Conservation (phyloP, 2,797 vertebrate species). For the Rhinophrynus dorsalis region DNA sequence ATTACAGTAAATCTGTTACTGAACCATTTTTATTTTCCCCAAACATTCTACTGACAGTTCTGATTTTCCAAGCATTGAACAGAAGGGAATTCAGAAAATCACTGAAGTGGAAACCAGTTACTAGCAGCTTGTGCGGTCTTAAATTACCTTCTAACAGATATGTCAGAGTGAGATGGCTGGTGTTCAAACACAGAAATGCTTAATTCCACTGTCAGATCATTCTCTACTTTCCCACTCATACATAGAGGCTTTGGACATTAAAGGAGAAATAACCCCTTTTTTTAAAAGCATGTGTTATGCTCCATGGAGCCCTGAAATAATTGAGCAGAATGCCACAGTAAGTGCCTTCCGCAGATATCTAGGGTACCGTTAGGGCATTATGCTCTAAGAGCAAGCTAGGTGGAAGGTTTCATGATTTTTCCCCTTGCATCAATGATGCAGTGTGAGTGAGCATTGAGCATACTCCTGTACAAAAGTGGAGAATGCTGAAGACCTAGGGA, state of each 20-base stretch:
- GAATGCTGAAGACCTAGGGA: too few relatives aligned
- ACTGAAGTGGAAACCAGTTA: constrained; percentile 13
- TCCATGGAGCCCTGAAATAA: too few relatives aligned
- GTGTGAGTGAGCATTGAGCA: too few relatives aligned
- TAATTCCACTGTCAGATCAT: constrained; percentile 16
- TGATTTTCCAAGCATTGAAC: constrained; percentile 5
- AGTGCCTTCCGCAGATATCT: too few relatives aligned
- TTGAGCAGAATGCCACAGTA: too few relatives aligned
- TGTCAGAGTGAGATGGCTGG: background rate
- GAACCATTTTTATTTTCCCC: constrained; percentile 4
- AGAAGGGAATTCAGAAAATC: constrained; percentile 26
- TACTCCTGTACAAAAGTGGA: too few relatives aligned
- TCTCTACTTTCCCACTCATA: background rate
- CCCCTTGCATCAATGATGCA: too few relatives aligned
- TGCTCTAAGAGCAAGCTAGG: too few relatives aligned
- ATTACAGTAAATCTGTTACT: background rate
- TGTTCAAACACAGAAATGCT: constrained; percentile 9
- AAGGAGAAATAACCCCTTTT: too few relatives aligned
- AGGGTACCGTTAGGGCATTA: too few relatives aligned
- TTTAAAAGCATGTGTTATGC: too few relatives aligned
- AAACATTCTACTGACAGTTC: constrained; percentile 10
- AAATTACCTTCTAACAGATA: constrained; percentile 12
- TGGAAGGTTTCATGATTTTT: too few relatives aligned
- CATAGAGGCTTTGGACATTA: background rate
- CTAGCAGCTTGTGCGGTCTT: constrained; percentile 1